A percentile compares a stretch with the other conserved stretches of the same genome.
phyloP scores from a whole-genome alignment of 2,113 vertebrate genomes.

The Boulengeromyrus knoepffleri region DNA sequence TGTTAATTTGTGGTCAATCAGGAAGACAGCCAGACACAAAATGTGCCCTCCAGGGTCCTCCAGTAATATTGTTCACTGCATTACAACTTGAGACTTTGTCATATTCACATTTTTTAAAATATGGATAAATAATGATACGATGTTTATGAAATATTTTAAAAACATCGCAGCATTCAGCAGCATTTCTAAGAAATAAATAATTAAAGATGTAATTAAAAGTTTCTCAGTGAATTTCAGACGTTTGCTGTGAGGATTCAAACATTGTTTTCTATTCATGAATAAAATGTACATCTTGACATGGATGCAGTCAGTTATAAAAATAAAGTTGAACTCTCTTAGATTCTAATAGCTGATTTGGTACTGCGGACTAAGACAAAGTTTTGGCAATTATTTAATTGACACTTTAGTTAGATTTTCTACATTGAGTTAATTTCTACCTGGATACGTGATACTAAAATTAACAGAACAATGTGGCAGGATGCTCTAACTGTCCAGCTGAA shows the following conservation, averaged over 20 bases:
- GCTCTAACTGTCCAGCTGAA: neutral
- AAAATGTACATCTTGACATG: neutral
- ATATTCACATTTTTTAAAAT: neutral
- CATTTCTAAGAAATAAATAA: neutral
- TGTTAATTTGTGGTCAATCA: neutral
- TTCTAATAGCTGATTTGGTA: neutral
- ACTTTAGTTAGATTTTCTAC: neutral
- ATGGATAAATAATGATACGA: neutral
- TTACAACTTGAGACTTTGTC: neutral
- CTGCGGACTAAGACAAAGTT: neutral
- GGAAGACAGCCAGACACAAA: neutral
- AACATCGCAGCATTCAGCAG: neutral
- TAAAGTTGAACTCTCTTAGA: neutral
- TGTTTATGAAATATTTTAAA: neutral
- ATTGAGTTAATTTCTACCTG: neutral
- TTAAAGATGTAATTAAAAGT: neutral
- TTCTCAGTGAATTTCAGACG: neutral
- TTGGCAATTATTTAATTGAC: neutral
- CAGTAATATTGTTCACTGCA: neutral
- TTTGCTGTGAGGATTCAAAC: neutral
- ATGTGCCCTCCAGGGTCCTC: neutral
- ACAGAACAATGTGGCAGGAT: neutral
- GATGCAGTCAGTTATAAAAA: neutral
- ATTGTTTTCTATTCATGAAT: neutral
- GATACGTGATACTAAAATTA: slow-evolving; percentile 6